Evolutionary conservation across 2,113 vertebrate species (phyloP), one percentile per base, ranked within the genome.

Genomic region (Tringa solitaria): DNA sequence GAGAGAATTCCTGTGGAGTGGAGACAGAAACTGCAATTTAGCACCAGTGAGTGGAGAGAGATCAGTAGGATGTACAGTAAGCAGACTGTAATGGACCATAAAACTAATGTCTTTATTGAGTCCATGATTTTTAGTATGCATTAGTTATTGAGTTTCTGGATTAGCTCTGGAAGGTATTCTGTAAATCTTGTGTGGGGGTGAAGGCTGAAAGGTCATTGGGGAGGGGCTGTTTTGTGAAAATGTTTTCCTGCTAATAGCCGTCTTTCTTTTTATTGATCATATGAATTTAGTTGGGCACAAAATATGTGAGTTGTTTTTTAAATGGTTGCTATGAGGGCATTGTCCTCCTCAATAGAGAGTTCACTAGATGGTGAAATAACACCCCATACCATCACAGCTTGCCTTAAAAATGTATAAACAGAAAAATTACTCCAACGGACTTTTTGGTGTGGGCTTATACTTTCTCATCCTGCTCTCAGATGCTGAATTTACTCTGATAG

Each of bases 91-190:
- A 96, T 97, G 95, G 95, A 89, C 91, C 80, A 94, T 96, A 97
- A 97, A 95, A 91, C 60, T 94, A 95, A 95, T 87, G 89, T 72
- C 93, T 96, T 96, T 96, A 95, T 81, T 92, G 93, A 94, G 91
- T 89, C 80, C 89, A 68, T 95, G 95, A 94, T 95, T 96, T 97
- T 96, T 97, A 95, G 77, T 95, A 60, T 97, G 84, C 86, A 89
- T 95, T 95, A 93, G 80, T 95, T 96, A 96, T 61, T 94, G 95
- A 84, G 75, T 84, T 94, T 87, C 80, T 94, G 89, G 77, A 72
- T 93, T 92, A 92, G 26, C 76, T 72, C 64, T 91, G 80, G 69
- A 92, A 93, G 27, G 48, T 72, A 59, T 84, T 92, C 84, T 61
- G 53, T 90, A 95, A 89, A 91, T 92, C 84, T 89, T 30, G 7